These are phyloP conservation scores for Thamnophis elegans DNA, from an alignment of 2,797 vertebrate genomes.

Conservation along the genomic window DNA sequence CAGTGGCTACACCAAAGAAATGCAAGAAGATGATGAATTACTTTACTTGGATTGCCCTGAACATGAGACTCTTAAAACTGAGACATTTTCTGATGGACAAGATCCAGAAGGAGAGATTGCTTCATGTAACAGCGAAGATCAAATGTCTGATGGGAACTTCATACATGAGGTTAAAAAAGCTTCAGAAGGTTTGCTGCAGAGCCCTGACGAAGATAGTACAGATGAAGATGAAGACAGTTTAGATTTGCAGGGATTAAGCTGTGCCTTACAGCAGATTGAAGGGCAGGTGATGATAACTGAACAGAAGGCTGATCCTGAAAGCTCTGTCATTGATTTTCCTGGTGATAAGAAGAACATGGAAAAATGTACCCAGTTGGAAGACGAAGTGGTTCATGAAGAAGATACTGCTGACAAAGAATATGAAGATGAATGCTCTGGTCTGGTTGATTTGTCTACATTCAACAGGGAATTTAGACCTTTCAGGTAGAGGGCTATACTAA, in stretches of 20 bases:
- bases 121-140: slow-evolving; percentile 1
- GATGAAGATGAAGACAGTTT: slow-evolving; percentile 48
- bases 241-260: slow-evolving; percentile 75
- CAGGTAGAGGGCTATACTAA: slow-evolving; percentile 60
- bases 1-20: slow-evolving; percentile 89
- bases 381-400: slow-evolving; percentile 4
- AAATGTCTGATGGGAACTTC: slow-evolving; percentile 32
- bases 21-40: slow-evolving; percentile 81
- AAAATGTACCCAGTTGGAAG: slow-evolving; percentile 18
- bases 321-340: slow-evolving; percentile 31
- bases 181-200: neutral
- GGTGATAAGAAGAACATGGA: slow-evolving; percentile 25
- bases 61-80: slow-evolving; percentile 48
- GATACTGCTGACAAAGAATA: slow-evolving; percentile 4
- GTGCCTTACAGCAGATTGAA: slow-evolving; percentile 78
- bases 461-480: slow-evolving; percentile 56
- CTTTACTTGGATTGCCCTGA: slow-evolving; percentile 80
- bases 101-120: slow-evolving; percentile 22
- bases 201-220: slow-evolving; percentile 44
- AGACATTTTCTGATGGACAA: slow-evolving; percentile 51
- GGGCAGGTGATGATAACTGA: slow-evolving; percentile 57
- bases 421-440: slow-evolving; percentile 52
- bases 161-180: neutral
- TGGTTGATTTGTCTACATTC: slow-evolving; percentile 44
- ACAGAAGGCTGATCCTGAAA: slow-evolving; percentile 29